Conservation (phyloP, 2,797 vertebrate species). For the Pangasius krempfi region DNA sequence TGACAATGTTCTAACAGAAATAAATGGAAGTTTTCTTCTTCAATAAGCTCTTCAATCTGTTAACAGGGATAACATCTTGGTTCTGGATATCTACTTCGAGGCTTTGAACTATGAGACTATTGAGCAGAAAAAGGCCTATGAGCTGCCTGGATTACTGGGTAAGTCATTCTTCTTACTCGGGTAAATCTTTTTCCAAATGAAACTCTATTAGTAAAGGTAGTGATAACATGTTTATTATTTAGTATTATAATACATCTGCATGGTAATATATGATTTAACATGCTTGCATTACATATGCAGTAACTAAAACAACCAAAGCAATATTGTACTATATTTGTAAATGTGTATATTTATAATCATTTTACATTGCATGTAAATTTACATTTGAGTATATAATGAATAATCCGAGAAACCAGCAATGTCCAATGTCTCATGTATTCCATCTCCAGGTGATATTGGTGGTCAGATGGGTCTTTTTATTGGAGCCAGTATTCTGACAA, state of each 20-base stretch:
- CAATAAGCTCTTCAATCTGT: conserved; percentile 43
- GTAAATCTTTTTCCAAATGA: neutral
- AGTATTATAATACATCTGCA: neutral
- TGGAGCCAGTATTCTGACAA: conserved; percentile 95
- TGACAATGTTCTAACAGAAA: neutral
- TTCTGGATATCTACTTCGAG: conserved; percentile 98
- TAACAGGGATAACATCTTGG: conserved; percentile 95
- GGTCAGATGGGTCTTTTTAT: conserved; percentile 99
- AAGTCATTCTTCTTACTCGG: conserved; percentile 66
- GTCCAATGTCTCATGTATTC: neutral
- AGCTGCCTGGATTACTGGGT: conserved; percentile 95
- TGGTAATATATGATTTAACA: neutral
- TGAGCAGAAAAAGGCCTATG: conserved; percentile 98
- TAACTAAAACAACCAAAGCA: neutral
- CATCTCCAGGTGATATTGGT: conserved; percentile 89
- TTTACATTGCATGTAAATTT: neutral
- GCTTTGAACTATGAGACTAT: conserved; percentile 98
- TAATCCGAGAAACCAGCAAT: neutral
- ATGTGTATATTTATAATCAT: neutral
- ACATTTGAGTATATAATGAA: neutral
- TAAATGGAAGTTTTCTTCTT: neutral
- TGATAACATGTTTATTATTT: neutral
- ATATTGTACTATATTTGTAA: neutral
- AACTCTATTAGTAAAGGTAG: neutral
- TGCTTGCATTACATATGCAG: neutral